These are phyloP conservation scores for Beaufortia kweichowensis DNA, from an alignment of 2,113 vertebrate genomes.

Conservation along the genomic window DNA sequence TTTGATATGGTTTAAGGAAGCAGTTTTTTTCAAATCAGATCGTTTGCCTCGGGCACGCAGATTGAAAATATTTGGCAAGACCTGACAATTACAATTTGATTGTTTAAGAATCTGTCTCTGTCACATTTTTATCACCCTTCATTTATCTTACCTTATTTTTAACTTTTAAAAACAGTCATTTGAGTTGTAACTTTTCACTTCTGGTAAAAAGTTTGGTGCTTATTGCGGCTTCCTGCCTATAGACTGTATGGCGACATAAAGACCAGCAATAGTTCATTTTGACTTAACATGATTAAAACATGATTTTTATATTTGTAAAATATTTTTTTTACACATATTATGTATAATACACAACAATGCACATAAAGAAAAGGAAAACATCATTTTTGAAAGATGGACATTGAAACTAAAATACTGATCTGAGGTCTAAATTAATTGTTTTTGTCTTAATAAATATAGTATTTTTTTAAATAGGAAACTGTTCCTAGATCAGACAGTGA, in stretches of 20 bases:
- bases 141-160: neutral
- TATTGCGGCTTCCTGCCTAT: too few species aligned
- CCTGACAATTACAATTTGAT: neutral
- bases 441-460: neutral
- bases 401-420: neutral
- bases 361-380: too few species aligned
- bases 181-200: neutral
- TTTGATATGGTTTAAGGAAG: conserved; percentile 34
- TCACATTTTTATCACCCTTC: too few species aligned
- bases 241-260: too few species aligned
- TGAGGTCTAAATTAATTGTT: neutral
- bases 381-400: too few species aligned
- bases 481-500: neutral
- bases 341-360: too few species aligned
- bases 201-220: too few species aligned
- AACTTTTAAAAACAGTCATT: neutral
- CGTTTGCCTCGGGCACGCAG: neutral
- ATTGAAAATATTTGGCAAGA: conserved; percentile 1
- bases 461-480: neutral
- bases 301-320: too few species aligned
- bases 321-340: too few species aligned
- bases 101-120: too few species aligned
- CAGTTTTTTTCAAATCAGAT: neutral
- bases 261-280: too few species aligned
- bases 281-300: too few species aligned